phyloP scores from a whole-genome alignment of 2,888 invertebrate species.

The Brenthis hecate region DNA sequence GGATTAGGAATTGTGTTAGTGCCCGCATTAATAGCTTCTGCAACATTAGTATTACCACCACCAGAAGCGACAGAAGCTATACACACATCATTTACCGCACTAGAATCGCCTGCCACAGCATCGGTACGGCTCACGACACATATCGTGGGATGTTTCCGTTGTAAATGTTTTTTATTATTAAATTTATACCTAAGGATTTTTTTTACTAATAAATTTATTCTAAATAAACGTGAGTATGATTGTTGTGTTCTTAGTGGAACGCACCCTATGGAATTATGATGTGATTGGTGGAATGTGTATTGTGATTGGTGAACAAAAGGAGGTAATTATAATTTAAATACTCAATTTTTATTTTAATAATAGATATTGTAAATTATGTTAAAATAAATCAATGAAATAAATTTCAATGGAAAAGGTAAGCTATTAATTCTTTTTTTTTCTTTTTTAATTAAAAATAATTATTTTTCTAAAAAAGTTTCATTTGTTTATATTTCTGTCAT shows the following conservation, averaged over 20 bases:
- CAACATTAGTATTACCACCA: too few species aligned
- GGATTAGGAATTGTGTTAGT: too few species aligned
- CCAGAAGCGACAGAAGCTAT: too few species aligned
- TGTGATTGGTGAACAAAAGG: not conserved
- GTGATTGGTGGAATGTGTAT: not conserved
- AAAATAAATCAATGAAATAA: too few species aligned
- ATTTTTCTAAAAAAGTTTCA: not conserved
- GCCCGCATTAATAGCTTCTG: too few species aligned
- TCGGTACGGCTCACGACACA: too few species aligned
- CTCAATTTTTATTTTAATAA: too few species aligned
- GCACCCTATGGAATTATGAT: slow-evolving; percentile 1
- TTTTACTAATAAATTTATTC: not conserved
- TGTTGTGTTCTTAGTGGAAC: slow-evolving; percentile 1
- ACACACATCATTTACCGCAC: too few species aligned
- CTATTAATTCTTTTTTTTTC: not conserved
- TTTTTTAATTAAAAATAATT: not conserved
- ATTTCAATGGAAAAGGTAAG: not conserved
- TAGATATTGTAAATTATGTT: too few species aligned
- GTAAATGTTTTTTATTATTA: slow-evolving; percentile 1
- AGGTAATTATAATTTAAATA: not conserved
- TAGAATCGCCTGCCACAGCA: too few species aligned
- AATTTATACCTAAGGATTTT: not conserved
- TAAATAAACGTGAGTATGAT: not conserved
- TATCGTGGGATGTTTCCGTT: too few species aligned
- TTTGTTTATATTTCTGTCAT: not conserved